phyloP scores from a whole-genome alignment of 1,140 invertebrate species.

The Mesaphorura yosii region DNA sequence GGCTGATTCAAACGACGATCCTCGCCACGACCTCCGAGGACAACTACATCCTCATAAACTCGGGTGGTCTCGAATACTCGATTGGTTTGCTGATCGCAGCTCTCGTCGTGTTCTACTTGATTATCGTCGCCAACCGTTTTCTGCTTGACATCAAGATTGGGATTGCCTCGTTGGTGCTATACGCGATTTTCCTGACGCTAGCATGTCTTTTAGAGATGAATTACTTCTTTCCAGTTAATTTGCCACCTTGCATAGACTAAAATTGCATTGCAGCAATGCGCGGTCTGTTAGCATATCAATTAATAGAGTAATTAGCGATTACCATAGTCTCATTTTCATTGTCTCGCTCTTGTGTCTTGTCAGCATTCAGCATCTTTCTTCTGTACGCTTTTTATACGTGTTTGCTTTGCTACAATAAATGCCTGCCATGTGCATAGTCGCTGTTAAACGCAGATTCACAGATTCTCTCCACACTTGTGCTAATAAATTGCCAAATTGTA shows the following conservation, averaged over 20 bases:
- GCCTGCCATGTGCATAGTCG: too few relatives aligned
- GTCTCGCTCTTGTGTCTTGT: too few relatives aligned
- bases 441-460: too few relatives aligned
- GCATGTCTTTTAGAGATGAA: slow-evolving; percentile 48
- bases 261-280: too few relatives aligned
- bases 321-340: too few relatives aligned
- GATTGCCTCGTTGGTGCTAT: slow-evolving; percentile 45
- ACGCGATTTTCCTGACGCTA: slow-evolving; percentile 49
- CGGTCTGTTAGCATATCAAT: too few relatives aligned
- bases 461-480: too few relatives aligned
- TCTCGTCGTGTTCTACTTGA: slow-evolving; percentile 32
- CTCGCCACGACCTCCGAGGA: slow-evolving; percentile 29
- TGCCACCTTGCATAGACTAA: slow-evolving; percentile 40
- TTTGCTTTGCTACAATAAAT: too few relatives aligned
- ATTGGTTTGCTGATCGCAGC: slow-evolving; percentile 34
- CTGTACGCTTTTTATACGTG: too few relatives aligned
- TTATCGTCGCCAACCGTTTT: slow-evolving; percentile 33
- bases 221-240: slow-evolving; percentile 41
- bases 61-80: slow-evolving; percentile 37
- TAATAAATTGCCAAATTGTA: too few relatives aligned
- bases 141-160: slow-evolving; percentile 40
- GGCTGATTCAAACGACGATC: slow-evolving; percentile 39
- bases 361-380: too few relatives aligned
- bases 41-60: slow-evolving; percentile 43
- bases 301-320: too few relatives aligned